Evolutionary conservation across 2,797 vertebrate genomes (phyloP).

Genomic region (Enteromius afrohamiltoni): DNA sequence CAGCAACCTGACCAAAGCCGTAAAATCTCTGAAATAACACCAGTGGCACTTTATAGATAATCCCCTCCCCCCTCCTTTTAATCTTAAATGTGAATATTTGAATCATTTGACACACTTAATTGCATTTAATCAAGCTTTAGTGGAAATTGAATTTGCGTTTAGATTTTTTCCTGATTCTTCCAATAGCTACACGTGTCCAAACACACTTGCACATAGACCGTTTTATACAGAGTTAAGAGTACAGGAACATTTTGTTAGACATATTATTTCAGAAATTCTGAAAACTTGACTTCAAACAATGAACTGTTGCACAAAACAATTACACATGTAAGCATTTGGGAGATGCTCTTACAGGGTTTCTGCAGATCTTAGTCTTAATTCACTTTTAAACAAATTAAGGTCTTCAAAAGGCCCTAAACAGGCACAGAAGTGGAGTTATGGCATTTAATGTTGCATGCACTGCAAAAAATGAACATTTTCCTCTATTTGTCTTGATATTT

Average conservation of each 20-base stretch:
- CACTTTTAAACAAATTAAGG: neutral
- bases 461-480: neutral
- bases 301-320: constrained; percentile 1
- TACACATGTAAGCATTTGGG: constrained; percentile 2
- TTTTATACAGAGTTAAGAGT: constrained; percentile 1
- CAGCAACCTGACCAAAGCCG: constrained; percentile 83
- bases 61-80: neutral
- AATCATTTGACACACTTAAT: constrained; percentile 1
- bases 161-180: constrained; percentile 37
- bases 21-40: constrained; percentile 77
- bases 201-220: neutral
- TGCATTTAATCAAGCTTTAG: constrained; percentile 15
- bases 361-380: neutral
- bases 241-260: neutral
- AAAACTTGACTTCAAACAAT: neutral
- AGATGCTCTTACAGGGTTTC: constrained; percentile 13
- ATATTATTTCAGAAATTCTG: neutral
- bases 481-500: neutral
- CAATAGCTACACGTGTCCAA: neutral
- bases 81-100: neutral
- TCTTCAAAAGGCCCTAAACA: neutral
- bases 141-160: constrained; percentile 1
- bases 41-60: constrained; percentile 37
- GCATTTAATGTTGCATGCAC: neutral
- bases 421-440: neutral